These are phyloP conservation scores for Hypolimnas misippus DNA, from an alignment of 2,888 invertebrate genomes.

Conservation along the genomic window DNA sequence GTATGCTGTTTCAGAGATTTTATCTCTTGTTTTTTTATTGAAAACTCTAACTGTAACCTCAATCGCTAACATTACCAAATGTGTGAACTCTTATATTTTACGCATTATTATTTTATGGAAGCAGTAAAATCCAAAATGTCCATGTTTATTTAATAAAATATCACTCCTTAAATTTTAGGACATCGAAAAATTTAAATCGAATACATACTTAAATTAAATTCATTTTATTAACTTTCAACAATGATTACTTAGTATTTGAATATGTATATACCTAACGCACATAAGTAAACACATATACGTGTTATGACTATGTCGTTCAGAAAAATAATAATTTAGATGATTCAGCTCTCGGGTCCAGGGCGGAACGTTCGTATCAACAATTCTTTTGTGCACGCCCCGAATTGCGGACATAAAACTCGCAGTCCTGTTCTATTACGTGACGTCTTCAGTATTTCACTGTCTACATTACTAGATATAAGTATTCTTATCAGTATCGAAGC, in stretches of 20 bases:
- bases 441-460: constrained; percentile 74
- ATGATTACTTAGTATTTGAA: too few relatives aligned
- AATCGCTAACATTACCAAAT: constrained; percentile 38
- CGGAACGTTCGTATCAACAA: constrained; percentile 72
- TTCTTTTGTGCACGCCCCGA: constrained; percentile 81
- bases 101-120: constrained; percentile 22
- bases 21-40: constrained; percentile 56
- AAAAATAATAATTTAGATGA: constrained; percentile 1
- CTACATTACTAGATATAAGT: constrained; percentile 67
- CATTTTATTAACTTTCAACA: too few relatives aligned
- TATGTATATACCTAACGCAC: too few relatives aligned
- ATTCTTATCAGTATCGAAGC: constrained; percentile 72
- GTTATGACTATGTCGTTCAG: too few relatives aligned
- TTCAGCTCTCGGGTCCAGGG: constrained; percentile 47
- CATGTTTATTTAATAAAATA: constrained; percentile 20
- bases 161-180: not conserved
- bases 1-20: not conserved
- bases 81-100: constrained; percentile 29
- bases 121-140: constrained; percentile 23
- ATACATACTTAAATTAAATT: constrained; percentile 34
- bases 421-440: constrained; percentile 79
- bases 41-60: constrained; percentile 57
- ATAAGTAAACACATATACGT: too few relatives aligned
- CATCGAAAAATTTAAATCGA: not conserved
- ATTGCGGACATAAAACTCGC: constrained; percentile 80